Evolutionary conservation across 2,797 vertebrate species (phyloP), one percentile per base, ranked within the genome.

Genomic region (Macroramphosus scolopax): DNA sequence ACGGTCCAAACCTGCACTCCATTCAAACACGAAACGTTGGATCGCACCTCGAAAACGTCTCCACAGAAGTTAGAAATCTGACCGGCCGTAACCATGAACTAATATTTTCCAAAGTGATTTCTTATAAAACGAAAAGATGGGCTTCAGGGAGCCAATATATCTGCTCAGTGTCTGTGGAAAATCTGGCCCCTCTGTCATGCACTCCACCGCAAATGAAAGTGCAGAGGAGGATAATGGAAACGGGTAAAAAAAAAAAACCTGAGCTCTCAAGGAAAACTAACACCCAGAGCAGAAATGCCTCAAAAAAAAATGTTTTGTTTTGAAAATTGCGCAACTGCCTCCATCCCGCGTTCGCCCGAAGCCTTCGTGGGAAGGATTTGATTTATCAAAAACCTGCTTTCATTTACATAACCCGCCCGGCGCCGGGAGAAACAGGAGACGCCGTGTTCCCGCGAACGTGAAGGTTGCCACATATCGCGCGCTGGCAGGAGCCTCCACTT

Each of bases 371-470:
- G 74, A 77, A 83, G 60, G 63, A 77, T 82, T 54, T 52, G 72
- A 84, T 82, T 63, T 69, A 79, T 84, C 81, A 80, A 82, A 85
- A 49, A 86, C 72, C 64, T 72, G 80, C 68, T 83, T 87, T 82
- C 56, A 89, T 89, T 89, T 87, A 81, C 77, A 81, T 80, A 81
- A 79, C 69, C n/a, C 69, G 7, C 83, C 68, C 17, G 68, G 72
- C 77, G 80, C 85, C 88, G 83, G 77, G 48, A 75, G 68, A 88
- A 86, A 89, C 75, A 72, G 70, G 77, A 82, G 72, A 77, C 75
- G 53, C 49, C 64, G 72, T 56, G 60, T 72, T 75, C 17, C 43
- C n/a, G n/a, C n/a, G n/a, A n/a, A n/a, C n/a, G n/a, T n/a, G n/a
- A n/a, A n/a, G n/a, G n/a, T n/a, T n/a, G 20, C 20, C 20, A 22